A percentile compares a stretch with the other conserved stretches of the same genome.
Evolutionary conservation across 1,140 invertebrate genomes (phyloP).

Genomic region (Vanessa tameamea): DNA sequence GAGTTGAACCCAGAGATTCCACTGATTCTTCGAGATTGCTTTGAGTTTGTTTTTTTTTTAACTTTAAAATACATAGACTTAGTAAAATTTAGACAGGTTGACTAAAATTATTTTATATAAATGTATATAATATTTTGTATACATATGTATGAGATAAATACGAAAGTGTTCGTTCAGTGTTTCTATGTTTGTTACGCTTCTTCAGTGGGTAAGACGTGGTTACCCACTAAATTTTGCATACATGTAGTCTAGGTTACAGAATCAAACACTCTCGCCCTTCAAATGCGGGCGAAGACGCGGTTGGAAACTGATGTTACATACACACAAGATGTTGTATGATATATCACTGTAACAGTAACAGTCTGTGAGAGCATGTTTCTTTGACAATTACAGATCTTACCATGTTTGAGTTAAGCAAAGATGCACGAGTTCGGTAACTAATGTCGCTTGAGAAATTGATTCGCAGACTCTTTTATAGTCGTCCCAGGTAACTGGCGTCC

Average conservation of each 20-base stretch:
- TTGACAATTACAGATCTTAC: conserved; percentile 36
- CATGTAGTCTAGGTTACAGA: too few relatives aligned
- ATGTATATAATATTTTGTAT: not conserved
- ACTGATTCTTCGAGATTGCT: conserved; percentile 46
- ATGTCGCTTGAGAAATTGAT: conserved; percentile 43
- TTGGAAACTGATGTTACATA: not conserved
- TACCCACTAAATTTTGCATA: too few relatives aligned
- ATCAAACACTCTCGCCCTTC: too few relatives aligned
- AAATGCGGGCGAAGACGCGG: too few relatives aligned
- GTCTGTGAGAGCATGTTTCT: conserved; percentile 16
- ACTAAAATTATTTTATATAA: not conserved
- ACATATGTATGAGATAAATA: not conserved
- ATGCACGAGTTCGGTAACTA: conserved; percentile 41
- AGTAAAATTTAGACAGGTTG: not conserved
- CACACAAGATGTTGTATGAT: not conserved
- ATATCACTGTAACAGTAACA: conserved; percentile 17
- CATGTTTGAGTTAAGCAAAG: conserved; percentile 31
- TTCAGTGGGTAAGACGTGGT: too few relatives aligned
- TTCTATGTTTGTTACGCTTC: too few relatives aligned
- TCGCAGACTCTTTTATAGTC: conserved; percentile 37
- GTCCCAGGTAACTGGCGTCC: conserved; percentile 27
- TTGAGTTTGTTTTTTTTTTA: not conserved
- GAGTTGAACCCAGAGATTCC: conserved; percentile 42
- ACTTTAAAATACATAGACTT: not conserved
- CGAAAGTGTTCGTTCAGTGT: not conserved